These are phyloP conservation scores for Argentina silus DNA, from an alignment of 2,797 vertebrate species.

Conservation along the genomic window DNA sequence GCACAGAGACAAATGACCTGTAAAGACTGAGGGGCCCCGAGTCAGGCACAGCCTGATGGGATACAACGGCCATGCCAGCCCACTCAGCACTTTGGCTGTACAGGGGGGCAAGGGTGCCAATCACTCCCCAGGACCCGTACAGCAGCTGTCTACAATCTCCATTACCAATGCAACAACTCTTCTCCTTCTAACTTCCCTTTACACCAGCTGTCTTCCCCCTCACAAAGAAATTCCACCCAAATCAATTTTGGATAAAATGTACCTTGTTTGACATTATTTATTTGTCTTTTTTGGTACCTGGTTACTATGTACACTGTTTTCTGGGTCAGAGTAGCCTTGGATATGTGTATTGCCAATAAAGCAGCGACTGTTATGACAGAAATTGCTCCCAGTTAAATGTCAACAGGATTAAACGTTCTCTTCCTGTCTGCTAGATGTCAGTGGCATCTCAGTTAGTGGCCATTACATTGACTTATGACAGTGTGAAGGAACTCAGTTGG, in stretches of 20 bases:
- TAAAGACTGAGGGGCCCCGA: not conserved
- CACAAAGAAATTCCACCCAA: not conserved
- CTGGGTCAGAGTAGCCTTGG: slow-evolving; percentile 3
- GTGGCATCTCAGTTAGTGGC: not conserved
- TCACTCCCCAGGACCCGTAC: not conserved
- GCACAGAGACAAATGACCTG: not conserved
- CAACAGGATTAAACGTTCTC: slow-evolving; percentile 9
- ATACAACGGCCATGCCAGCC: not conserved
- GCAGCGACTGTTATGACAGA: slow-evolving; percentile 8
- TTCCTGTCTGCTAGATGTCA: not conserved
- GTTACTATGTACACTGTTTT: not conserved
- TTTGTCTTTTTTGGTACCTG: not conserved
- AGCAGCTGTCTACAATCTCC: not conserved
- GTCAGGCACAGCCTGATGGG: not conserved
- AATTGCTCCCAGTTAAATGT: slow-evolving; percentile 17
- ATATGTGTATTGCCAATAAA: slow-evolving; percentile 4
- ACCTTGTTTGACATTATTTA: not conserved
- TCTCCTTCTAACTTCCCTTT: not conserved
- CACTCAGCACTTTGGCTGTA: not conserved
- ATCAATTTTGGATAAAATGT: not conserved
- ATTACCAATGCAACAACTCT: not conserved
- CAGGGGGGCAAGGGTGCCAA: not conserved
- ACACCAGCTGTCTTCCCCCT: not conserved
- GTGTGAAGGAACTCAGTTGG: not conserved
- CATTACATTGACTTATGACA: not conserved